Evolutionary conservation across 2,888 invertebrate genomes (phyloP), one percentile per base, ranked within the genome.

Genomic region (Dastarcus helophoroides): DNA sequence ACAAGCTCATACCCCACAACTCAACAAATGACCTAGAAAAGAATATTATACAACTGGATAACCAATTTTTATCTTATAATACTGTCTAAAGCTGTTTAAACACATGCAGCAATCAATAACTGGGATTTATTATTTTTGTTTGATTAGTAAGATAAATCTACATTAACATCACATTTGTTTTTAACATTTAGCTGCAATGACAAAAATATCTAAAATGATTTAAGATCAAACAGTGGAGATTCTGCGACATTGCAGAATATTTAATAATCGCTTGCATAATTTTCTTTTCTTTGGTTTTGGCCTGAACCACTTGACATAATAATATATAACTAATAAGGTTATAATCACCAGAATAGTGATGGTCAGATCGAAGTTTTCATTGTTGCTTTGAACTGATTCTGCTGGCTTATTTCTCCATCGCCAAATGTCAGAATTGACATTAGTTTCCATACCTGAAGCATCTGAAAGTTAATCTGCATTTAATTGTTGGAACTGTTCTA

Each of bases 401-500:
- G 50, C 65, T 6, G 66, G 65, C 7, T 58, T 63, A 44, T 60
- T 62, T 4, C 71, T 62, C 73, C 71, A 73, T 9, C 67, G 67
- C 39, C 68, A 65, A 9, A 68, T 59, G 3, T 69, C 71, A 6
- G 65, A 62, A 36, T 68, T 68, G 36, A 64, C 65, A 16, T 57
- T 51, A 11, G 60, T 65, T 7, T 68, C 69, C 7, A 63, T 63
- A 30, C 68, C 71, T 54, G 56, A 53, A 17, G 54, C 53, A 48
- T 60, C 60, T 60, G 50, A 35, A 52, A 57, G n/a, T 17, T 17
- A 17, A 26, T 26, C 14, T 23, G 9, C 6, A 8, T 8, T 23
- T 23, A 8, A 5, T 12, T 26, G 14, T 26, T 12, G 6, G 26
- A 26, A 23, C 6, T 23, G 6, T 9, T 23, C 6, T 23, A n/a